Conservation (phyloP, 2,888 invertebrate species). For the Dichetophora obliterata region DNA sequence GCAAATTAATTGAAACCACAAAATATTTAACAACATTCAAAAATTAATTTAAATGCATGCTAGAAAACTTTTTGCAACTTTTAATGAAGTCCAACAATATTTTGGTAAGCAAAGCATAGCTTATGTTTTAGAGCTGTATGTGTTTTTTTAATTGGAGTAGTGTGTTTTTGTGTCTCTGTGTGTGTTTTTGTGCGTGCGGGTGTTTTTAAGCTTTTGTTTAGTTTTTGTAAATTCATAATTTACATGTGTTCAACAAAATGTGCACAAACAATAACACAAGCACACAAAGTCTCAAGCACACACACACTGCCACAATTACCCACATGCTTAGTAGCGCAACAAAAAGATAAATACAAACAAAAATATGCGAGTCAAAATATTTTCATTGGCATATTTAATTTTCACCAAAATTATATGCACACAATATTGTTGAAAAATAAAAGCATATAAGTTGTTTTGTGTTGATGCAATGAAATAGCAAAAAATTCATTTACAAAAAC, state of each 20-base stretch:
- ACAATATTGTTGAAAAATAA: not conserved
- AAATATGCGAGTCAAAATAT: not conserved
- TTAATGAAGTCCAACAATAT: slow-evolving; percentile 18
- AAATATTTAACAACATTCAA: slow-evolving; percentile 10
- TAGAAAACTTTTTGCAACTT: slow-evolving; percentile 11
- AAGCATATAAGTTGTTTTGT: not conserved
- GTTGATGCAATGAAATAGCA: too few relatives aligned
- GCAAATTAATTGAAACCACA: slow-evolving; percentile 31
- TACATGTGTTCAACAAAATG: slow-evolving; percentile 24
- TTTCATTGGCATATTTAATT: slow-evolving; percentile 1
- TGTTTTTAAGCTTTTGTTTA: slow-evolving; percentile 10
- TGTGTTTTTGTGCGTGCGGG: slow-evolving; percentile 6
- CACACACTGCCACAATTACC: too few relatives aligned
- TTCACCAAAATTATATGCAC: not conserved
- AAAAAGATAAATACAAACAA: not conserved
- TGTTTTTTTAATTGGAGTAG: not conserved
- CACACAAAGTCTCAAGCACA: too few relatives aligned
- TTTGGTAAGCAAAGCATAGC: not conserved
- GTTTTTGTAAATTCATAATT: slow-evolving; percentile 21
- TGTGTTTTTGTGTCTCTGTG: not conserved
- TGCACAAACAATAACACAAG: not conserved
- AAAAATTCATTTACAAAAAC: too few relatives aligned
- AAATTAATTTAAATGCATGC: slow-evolving; percentile 22
- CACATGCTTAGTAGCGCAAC: too few relatives aligned
- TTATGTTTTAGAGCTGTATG: not conserved